phyloP scores from a whole-genome alignment of 2,888 invertebrate genomes.

The Drosophila fungiperda region DNA sequence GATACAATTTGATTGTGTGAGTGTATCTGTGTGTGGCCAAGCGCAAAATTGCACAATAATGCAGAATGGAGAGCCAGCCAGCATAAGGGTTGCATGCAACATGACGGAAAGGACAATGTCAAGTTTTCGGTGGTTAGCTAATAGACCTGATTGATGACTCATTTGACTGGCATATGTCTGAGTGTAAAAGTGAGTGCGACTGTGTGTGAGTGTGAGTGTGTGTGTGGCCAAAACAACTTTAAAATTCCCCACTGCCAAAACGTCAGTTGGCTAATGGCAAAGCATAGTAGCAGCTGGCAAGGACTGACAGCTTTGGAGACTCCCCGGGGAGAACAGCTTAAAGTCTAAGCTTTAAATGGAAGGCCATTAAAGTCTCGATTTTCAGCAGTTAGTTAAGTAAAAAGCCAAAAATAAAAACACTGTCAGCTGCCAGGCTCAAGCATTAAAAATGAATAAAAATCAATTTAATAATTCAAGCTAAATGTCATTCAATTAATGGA shows the following conservation, averaged over 20 bases:
- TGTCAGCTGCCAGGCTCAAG: conserved; percentile 19
- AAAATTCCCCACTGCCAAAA: conserved; percentile 16
- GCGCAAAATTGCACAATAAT: conserved; percentile 71
- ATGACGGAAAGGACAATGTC: conserved; percentile 33
- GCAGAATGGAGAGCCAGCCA: conserved; percentile 28
- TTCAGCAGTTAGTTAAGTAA: conserved; percentile 11
- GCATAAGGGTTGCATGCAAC: conserved; percentile 48
- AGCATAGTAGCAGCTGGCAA: conserved; percentile 33
- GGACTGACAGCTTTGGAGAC: conserved; percentile 26
- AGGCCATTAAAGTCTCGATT: conserved; percentile 60
- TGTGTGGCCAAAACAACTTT: conserved; percentile 27
- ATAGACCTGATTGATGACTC: conserved; percentile 74
- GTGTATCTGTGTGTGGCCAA: conserved; percentile 38
- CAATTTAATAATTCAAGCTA: conserved; percentile 75
- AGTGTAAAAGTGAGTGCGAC: conserved; percentile 35
- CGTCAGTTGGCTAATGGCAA: conserved; percentile 47
- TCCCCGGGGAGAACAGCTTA: conserved; percentile 37
- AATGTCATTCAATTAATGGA: conserved; percentile 70
- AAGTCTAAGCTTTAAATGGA: conserved; percentile 62
- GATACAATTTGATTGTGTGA: conserved; percentile 17
- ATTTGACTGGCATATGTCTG: conserved; percentile 45
- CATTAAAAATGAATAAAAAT: conserved; percentile 71
- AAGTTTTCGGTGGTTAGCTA: conserved; percentile 59
- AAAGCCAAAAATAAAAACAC: background rate
- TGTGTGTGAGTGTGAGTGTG: conserved; percentile 42